Conservation (phyloP, 2,113 vertebrate genomes). For the Calidris pugnax region DNA sequence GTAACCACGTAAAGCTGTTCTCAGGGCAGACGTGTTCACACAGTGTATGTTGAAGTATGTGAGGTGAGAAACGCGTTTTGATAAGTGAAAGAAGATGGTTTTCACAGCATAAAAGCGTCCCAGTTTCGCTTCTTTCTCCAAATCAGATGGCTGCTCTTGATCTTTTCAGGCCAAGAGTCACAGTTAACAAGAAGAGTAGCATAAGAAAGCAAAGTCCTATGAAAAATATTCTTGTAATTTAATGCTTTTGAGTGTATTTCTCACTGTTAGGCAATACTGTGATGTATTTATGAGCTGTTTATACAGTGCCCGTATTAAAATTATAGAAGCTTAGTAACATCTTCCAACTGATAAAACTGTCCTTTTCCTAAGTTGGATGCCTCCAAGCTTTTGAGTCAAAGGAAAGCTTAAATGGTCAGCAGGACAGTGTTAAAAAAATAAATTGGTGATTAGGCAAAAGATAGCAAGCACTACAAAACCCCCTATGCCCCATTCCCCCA, state of each 20-base stretch:
- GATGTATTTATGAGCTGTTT: neutral
- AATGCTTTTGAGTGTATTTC: neutral
- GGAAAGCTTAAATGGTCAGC: neutral
- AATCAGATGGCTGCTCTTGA: neutral
- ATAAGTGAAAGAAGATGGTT: neutral
- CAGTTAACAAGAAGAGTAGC: neutral
- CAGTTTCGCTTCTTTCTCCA: neutral
- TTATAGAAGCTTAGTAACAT: neutral
- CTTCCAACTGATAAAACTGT: neutral
- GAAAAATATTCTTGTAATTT: neutral
- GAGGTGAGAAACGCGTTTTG: neutral
- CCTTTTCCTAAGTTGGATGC: neutral
- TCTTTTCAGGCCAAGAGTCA: neutral
- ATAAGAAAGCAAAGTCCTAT: neutral
- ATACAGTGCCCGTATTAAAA: neutral
- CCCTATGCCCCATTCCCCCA: accelerated
- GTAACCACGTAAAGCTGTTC: neutral
- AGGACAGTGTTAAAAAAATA: neutral
- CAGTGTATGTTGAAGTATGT: neutral
- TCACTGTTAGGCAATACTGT: neutral
- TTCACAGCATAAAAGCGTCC: too few relatives aligned
- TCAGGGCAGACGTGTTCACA: neutral
- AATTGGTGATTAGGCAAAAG: neutral
- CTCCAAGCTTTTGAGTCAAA: neutral
- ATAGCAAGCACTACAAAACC: neutral